These are phyloP conservation scores for Onthophagus sagittarius DNA, from an alignment of 2,888 invertebrate species.

Conservation along the genomic window DNA sequence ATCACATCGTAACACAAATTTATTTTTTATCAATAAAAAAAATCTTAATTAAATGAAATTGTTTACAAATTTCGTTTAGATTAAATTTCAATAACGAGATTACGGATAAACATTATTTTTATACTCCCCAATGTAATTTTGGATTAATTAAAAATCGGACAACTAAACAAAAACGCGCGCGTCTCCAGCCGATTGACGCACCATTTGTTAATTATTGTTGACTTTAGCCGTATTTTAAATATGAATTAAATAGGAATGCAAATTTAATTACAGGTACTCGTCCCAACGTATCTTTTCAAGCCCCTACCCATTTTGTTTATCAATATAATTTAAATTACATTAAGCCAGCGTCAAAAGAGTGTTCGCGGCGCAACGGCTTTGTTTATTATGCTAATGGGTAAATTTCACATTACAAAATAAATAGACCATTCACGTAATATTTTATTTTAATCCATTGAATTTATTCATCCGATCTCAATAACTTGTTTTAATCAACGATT, in stretches of 20 bases:
- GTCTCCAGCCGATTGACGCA: background rate
- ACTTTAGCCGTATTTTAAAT: background rate
- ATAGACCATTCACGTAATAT: background rate
- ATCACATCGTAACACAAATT: too few relatives aligned
- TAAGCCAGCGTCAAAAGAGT: background rate
- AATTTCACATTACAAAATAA: background rate
- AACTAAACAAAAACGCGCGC: background rate
- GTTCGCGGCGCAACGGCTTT: background rate
- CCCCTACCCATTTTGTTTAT: background rate
- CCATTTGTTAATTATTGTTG: background rate
- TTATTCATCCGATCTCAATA: background rate
- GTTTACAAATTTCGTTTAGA: background rate
- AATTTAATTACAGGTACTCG: background rate
- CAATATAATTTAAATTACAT: background rate
- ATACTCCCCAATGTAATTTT: background rate
- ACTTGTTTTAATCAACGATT: background rate
- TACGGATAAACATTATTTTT: background rate
- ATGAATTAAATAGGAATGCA: background rate
- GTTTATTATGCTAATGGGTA: background rate
- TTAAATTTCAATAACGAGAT: background rate
- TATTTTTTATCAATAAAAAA: too few relatives aligned
- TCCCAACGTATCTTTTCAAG: background rate
- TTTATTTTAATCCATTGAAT: background rate
- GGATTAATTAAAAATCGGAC: background rate
- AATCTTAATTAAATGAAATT: too few relatives aligned